phyloP scores from a whole-genome alignment of 2,888 invertebrate genomes.

The Megastigmus dorsalis region DNA sequence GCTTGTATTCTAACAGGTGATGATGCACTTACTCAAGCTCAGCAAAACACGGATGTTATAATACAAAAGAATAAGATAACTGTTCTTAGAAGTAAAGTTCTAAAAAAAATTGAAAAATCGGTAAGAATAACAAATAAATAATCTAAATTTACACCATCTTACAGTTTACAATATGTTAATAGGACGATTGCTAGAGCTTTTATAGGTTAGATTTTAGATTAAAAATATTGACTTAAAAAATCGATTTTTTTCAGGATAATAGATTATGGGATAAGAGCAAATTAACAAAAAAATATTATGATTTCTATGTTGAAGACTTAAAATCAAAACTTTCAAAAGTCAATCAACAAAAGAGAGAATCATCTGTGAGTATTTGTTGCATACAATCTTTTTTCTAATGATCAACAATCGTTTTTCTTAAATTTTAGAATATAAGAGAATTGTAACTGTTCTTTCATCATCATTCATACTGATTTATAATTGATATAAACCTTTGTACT shows the following conservation, averaged over 20 bases:
- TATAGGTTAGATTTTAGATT: slow-evolving; percentile 24
- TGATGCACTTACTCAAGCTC: slow-evolving; percentile 65
- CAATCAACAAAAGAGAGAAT: slow-evolving; percentile 1
- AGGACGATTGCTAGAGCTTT: too few species aligned
- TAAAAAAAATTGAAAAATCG: slow-evolving; percentile 61
- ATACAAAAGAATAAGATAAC: slow-evolving; percentile 24
- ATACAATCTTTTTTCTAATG: too few species aligned
- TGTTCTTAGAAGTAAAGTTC: slow-evolving; percentile 59
- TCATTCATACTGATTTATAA: not conserved
- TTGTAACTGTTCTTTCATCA: not conserved
- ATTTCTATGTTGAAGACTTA: slow-evolving; percentile 65
- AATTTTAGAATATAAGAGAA: too few species aligned
- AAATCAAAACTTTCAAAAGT: slow-evolving; percentile 52
- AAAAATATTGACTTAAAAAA: slow-evolving; percentile 9
- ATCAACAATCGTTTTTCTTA: too few species aligned
- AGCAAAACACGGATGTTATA: not conserved
- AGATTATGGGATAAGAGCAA: slow-evolving; percentile 68
- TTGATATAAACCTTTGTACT: too few species aligned
- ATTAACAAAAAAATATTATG: slow-evolving; percentile 56
- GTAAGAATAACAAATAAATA: slow-evolving; percentile 57
- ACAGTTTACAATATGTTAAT: not conserved
- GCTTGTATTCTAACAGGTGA: slow-evolving; percentile 72
- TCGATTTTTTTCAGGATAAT: slow-evolving; percentile 58
- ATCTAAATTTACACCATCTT: not conserved
- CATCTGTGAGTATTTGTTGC: slow-evolving; percentile 11